Conservation (phyloP, 2,797 vertebrate genomes). For the Onychomys leucogaster region DNA sequence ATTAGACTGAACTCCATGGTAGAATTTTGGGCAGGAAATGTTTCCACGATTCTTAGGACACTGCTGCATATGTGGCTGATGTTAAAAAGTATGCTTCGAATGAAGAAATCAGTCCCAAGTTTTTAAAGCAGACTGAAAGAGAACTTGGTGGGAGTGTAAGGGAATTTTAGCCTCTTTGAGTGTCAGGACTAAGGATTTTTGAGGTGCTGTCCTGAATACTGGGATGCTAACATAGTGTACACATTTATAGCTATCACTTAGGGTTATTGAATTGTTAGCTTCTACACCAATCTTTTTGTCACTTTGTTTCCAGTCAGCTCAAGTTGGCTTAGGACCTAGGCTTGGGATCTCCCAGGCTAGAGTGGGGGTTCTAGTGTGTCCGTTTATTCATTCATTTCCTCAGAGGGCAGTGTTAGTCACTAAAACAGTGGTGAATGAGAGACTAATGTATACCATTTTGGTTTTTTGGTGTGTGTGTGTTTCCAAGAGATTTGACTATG, state of each 20-base stretch:
- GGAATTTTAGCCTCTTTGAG: neutral
- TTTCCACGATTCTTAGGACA: constrained; percentile 27
- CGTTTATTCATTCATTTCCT: neutral
- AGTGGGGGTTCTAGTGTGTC: neutral
- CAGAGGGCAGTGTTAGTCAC: neutral
- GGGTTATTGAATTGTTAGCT: neutral
- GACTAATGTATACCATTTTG: neutral
- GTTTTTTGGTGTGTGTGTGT: neutral
- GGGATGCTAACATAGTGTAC: neutral
- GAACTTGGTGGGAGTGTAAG: neutral
- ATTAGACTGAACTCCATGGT: neutral
- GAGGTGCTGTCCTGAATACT: neutral
- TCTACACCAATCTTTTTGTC: constrained; percentile 18
- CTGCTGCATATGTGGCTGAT: neutral
- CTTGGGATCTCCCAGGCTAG: neutral
- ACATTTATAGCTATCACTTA: neutral
- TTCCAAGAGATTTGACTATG: neutral
- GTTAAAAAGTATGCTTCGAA: constrained; percentile 27
- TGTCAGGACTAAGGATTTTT: neutral
- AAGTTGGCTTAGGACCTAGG: neutral
- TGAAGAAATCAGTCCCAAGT: neutral
- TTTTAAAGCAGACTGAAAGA: constrained; percentile 26
- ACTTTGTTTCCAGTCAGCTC: neutral
- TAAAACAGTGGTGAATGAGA: constrained; percentile 4
- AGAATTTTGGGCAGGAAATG: neutral